Base-by-base conservation (phyloP, 2,888 invertebrate genomes). In the Lamellibrachia satsuma region DNA sequence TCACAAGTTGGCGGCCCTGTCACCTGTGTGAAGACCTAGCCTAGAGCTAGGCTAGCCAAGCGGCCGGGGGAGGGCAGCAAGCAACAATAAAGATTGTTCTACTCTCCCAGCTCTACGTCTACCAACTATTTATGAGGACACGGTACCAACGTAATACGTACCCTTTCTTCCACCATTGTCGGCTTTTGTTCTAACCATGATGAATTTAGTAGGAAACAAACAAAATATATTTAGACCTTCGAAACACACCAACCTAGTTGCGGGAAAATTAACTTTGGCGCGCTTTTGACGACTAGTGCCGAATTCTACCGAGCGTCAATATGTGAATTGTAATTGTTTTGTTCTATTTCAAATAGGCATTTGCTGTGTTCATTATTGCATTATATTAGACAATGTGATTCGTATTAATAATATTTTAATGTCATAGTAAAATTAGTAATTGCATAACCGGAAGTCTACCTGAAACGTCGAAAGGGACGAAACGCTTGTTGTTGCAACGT, bases 101-200 rank as follows among this genome's bases (percentile, higher is more conserved):
- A 75, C 75, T 22, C 22, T 22, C 15, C 60, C 22, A 6, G 3
- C 22, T 22, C 75, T 3, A 75, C 22, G 11, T 22, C 6, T 75
- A 75, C 22, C 15, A 75, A 75, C 75, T 75, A 22, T 75, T 3
- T 22, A 75, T 22, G 6, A 15, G 75, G n/a, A 11, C 75, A 75
- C n/a, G 11, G 39, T 39, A 39, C 39, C 39, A 39, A 39, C 39
- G 6, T 22, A 75, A 75, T 75, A 90, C 60, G 8, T 75, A 92
- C 92, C 92, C 91, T 92, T 92, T 51, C 91, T 39, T n/a, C 92
- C 93, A 94, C 94, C 94, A 91, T 94, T 22, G 22, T 75, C 94
- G 8, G 94, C 94, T 93, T 94, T 94, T 8, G 94, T 94, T 93
- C 94, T 92, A 39, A 94, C 94, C 94, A 94, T 94, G 91, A 93